Percentiles rank a stretch among this genome's conserved stretches.
Evolutionary conservation across 2,888 invertebrate species (phyloP).

Genomic region (Protophormia terraenovae): DNA sequence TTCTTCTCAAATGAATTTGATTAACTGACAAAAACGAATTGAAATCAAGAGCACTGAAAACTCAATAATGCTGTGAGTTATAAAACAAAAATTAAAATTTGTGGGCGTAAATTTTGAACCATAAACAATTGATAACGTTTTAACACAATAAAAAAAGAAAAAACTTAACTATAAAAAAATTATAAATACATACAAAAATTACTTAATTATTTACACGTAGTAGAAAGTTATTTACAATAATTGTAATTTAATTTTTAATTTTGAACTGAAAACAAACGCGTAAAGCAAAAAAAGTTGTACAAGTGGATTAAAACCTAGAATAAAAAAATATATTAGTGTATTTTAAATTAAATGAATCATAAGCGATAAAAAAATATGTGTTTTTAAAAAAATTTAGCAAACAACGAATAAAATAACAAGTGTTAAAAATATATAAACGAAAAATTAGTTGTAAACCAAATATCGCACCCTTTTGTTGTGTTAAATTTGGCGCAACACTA

Average conservation of each 20-base stretch:
- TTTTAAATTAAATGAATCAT: conserved; percentile 39
- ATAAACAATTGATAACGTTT: conserved; percentile 38
- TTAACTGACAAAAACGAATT: conserved; percentile 36
- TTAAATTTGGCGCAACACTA: conserved; percentile 89
- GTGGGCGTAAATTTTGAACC: conserved; percentile 51
- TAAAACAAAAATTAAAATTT: conserved; percentile 34
- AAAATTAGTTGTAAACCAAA: conserved; percentile 52
- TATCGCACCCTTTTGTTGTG: conserved; percentile 81
- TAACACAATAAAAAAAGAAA: too few relatives aligned
- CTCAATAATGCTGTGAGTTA: conserved; percentile 27
- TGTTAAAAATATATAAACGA: conserved; percentile 11
- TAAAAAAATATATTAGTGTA: conserved; percentile 15
- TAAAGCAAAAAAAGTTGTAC: conserved; percentile 6
- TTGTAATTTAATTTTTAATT: too few relatives aligned
- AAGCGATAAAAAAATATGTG: not conserved
- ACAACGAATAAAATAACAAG: conserved; percentile 11
- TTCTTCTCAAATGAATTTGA: conserved; percentile 46
- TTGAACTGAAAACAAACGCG: not conserved
- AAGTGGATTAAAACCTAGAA: not conserved
- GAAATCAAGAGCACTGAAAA: conserved; percentile 47
- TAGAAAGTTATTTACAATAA: conserved; percentile 31
- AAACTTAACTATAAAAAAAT: conserved; percentile 4
- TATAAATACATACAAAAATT: conserved; percentile 9
- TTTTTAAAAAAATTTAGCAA: conserved; percentile 14
- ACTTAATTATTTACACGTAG: conserved; percentile 35